Evolutionary conservation across 2,113 vertebrate genomes (phyloP).

Genomic region (Anguilla japonica): DNA sequence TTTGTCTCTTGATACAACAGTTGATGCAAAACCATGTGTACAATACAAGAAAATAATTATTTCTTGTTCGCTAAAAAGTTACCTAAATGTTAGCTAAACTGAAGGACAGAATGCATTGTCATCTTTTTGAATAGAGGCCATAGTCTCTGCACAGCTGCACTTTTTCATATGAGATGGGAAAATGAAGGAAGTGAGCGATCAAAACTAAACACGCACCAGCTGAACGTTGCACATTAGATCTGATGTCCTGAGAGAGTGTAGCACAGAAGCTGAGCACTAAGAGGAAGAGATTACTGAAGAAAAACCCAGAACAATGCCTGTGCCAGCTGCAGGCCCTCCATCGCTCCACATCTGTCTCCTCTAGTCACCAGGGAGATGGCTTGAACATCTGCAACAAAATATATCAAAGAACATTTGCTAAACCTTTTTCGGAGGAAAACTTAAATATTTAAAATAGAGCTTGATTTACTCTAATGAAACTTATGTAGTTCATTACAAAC

Average conservation of each 20-base stretch:
- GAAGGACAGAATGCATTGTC: not conserved
- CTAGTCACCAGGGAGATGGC: not conserved
- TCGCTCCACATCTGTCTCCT: not conserved
- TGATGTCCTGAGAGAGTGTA: not conserved
- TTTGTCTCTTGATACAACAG: not conserved
- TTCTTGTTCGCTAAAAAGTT: not conserved
- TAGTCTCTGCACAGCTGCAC: slow-evolving; percentile 7
- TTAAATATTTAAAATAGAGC: not conserved
- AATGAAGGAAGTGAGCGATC: slow-evolving; percentile 19
- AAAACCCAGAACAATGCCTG: not conserved
- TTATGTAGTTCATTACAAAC: not conserved
- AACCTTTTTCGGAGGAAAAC: not conserved
- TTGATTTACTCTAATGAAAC: not conserved
- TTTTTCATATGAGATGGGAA: slow-evolving; percentile 36
- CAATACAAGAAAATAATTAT: not conserved
- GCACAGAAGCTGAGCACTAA: not conserved
- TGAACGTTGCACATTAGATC: not conserved
- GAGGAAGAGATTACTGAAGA: not conserved
- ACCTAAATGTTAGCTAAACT: not conserved
- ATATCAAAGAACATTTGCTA: not conserved
- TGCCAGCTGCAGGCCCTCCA: not conserved
- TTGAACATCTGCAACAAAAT: not conserved
- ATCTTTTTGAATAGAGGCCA: not conserved
- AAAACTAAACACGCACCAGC: not conserved
- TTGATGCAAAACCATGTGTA: not conserved